Evolutionary conservation across 2,113 vertebrate genomes (phyloP).

Genomic region (Neotragus pygmaeus): DNA sequence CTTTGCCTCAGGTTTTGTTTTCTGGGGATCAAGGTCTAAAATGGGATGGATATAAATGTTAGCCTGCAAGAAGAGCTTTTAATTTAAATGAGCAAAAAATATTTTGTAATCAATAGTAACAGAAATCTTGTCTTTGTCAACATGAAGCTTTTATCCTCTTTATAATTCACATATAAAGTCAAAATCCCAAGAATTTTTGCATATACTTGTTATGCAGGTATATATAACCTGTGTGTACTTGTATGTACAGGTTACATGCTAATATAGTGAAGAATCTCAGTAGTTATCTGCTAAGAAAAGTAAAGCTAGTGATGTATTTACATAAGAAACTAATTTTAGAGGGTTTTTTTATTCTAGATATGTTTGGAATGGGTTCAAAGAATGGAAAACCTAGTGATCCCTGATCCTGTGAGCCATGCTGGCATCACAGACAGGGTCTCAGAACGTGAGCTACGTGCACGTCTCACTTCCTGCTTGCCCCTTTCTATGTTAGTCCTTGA

Average conservation of each 20-base stretch:
- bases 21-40: neutral
- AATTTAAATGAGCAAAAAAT: neutral
- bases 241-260: neutral
- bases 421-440: neutral
- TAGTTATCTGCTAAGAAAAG: neutral
- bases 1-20: neutral
- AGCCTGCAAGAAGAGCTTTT: neutral
- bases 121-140: neutral
- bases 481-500: neutral
- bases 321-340: neutral
- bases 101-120: neutral
- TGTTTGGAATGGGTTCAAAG: neutral
- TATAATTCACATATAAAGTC: neutral
- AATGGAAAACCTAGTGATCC: neutral
- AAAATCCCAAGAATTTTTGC: neutral
- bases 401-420: neutral
- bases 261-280: neutral
- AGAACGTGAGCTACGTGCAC: accelerated
- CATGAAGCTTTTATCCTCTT: neutral
- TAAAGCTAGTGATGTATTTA: neutral
- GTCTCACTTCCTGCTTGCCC: neutral
- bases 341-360: neutral
- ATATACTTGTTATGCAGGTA: neutral
- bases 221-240: neutral
- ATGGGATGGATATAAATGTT: neutral